A percentile compares a stretch with the other conserved stretches of the same genome.
These are phyloP conservation scores for Galerucella calmariensis DNA, from an alignment of 2,888 invertebrate genomes.

Conservation along the genomic window DNA sequence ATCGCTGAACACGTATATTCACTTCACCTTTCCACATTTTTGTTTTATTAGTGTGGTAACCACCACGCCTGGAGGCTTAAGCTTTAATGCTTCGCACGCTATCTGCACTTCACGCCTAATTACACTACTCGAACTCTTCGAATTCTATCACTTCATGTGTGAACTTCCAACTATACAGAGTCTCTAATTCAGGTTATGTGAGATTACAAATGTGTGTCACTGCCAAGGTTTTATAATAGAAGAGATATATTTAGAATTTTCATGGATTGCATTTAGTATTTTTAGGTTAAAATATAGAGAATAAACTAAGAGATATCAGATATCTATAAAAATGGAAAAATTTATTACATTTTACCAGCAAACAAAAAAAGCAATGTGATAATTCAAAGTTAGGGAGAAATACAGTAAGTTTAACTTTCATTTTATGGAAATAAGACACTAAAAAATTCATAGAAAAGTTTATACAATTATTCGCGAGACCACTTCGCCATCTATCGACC, in stretches of 20 bases:
- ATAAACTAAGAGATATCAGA: too few relatives aligned
- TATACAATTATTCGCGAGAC: too few relatives aligned
- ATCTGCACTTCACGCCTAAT: slow-evolving; percentile 57
- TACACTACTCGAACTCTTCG: slow-evolving; percentile 51
- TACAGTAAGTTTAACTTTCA: too few relatives aligned
- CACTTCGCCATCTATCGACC: too few relatives aligned
- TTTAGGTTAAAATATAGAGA: too few relatives aligned
- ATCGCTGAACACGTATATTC: not conserved
- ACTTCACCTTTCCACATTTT: not conserved
- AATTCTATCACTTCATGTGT: slow-evolving; percentile 26
- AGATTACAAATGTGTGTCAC: not conserved
- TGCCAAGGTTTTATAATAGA: not conserved
- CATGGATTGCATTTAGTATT: too few relatives aligned
- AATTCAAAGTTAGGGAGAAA: too few relatives aligned
- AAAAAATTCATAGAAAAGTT: too few relatives aligned
- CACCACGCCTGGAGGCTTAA: slow-evolving; percentile 24
- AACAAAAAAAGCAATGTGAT: too few relatives aligned
- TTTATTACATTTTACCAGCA: too few relatives aligned
- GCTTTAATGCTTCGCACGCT: slow-evolving; percentile 49
- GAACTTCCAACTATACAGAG: slow-evolving; percentile 20
- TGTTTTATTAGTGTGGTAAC: not conserved
- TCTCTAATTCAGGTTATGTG: not conserved
- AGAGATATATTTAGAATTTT: not conserved
- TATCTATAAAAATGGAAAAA: too few relatives aligned
- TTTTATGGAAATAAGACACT: too few relatives aligned